These are phyloP conservation scores for Trochalopteron elliotii DNA, from an alignment of 2,113 vertebrate genomes.

Conservation along the genomic window DNA sequence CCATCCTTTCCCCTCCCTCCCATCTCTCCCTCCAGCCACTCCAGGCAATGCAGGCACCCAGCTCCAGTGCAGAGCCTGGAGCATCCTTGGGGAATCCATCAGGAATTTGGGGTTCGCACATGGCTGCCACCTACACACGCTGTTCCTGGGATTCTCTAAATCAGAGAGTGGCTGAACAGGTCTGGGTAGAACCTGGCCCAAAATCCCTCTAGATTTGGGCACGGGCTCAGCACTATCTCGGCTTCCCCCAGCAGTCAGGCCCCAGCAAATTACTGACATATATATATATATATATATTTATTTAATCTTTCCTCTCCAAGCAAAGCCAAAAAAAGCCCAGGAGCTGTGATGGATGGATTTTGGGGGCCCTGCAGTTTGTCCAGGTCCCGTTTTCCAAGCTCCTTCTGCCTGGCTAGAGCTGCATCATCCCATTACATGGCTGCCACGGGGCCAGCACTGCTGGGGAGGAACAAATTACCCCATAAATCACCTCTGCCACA, in stretches of 20 bases:
- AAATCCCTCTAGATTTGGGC: rapidly evolving
- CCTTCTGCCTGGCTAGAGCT: constrained; percentile 65
- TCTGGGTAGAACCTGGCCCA: rapidly evolving
- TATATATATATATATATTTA: neutral
- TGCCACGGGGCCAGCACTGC: constrained; percentile 73
- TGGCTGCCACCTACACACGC: rapidly evolving
- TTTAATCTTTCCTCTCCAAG: neutral
- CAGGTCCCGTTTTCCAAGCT: constrained; percentile 66
- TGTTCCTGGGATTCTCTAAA: rapidly evolving
- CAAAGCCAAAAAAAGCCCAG: constrained; percentile 56
- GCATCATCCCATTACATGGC: constrained; percentile 84
- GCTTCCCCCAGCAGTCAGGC: neutral
- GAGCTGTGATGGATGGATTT: constrained; percentile 31
- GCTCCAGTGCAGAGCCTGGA: rapidly evolving
- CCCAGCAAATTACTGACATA: neutral
- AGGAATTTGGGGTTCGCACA: too few relatives aligned
- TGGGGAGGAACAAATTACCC: constrained; percentile 87
- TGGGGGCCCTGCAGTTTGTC: constrained; percentile 37
- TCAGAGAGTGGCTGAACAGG: rapidly evolving
- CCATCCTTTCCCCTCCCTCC: neutral
- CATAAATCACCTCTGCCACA: constrained; percentile 85
- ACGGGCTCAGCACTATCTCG: rapidly evolving
- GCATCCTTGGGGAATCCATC: rapidly evolving
- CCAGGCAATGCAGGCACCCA: neutral
- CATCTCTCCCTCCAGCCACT: rapidly evolving